Evolutionary conservation across 2,888 invertebrate genomes (phyloP), one percentile per base, ranked within the genome.

Genomic region (Fabriciana adippe): DNA sequence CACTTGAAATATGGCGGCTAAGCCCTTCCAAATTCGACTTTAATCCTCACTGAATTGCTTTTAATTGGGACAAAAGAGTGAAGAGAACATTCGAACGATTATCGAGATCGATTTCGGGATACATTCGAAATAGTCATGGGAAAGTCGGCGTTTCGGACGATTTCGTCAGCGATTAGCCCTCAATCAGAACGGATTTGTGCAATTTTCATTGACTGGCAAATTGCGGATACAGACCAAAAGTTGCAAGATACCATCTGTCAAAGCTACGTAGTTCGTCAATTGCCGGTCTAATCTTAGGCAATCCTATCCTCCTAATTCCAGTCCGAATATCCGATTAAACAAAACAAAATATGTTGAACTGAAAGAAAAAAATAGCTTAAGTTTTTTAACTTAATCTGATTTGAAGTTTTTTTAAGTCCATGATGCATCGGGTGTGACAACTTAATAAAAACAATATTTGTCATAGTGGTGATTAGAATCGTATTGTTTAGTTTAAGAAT

Each of bases 131-230:
- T 92, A 90, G 90, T 88, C 88, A 88, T 91, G 92, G 87, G 90
- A 90, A 90, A 83, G 76, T 75, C 79, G 75, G 78, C 74, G 74
- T 84, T 83, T 80, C 69, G 71, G 69, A 60, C 81, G 75, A 80
- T 80, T 84, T 84, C 81, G 80, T 77, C 81, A 72, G 75, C 83
- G 87, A 89, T 91, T 90, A 90, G 85, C 79, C 84, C 80, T 82
- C 88, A 89, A 90, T 91, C 90, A 87, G 81, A 80, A 79, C 76
- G 83, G 77, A 81, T 87, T 85, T 81, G 83, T 86, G 91, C 90
- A 91, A 92, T 92, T 89, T 90, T 73, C 90, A 91, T 86, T 92
- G 92, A 92, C 92, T 91, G 91, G 82, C 76, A 92, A 92, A 92
- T 92, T 92, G 78, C 73, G 66, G 65, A 67, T 69, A 70, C 73